Evolutionary conservation across 2,888 invertebrate genomes (phyloP).

Genomic region (Platynereis dumerilii): DNA sequence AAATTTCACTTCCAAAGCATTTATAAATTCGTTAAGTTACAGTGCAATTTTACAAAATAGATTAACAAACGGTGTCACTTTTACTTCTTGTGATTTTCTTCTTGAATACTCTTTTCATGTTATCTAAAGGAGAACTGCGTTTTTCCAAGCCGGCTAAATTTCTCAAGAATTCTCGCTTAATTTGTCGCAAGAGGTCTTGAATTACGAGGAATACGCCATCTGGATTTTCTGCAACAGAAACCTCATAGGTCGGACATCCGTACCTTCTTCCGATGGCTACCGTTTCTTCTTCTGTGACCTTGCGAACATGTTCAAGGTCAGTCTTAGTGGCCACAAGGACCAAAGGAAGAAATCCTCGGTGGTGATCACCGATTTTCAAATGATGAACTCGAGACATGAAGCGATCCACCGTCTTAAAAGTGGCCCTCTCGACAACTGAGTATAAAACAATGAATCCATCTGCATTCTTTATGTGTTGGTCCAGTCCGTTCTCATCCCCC

Average conservation of each 20-base stretch:
- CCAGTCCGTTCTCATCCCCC: conserved; percentile 43
- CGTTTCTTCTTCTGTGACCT: conserved; percentile 48
- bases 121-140: conserved; percentile 44
- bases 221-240: conserved; percentile 53
- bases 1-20: too few relatives aligned
- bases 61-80: conserved; percentile 45
- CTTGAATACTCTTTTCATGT: conserved; percentile 56
- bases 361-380: conserved; percentile 2
- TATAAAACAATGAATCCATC: conserved; percentile 88
- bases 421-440: conserved; percentile 83
- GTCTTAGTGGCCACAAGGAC: conserved; percentile 54
- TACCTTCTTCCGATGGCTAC: conserved; percentile 42
- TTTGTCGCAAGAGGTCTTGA: conserved; percentile 50
- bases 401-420: conserved; percentile 63
- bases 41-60: too few relatives aligned
- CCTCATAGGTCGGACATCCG: conserved; percentile 52
- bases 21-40: too few relatives aligned
- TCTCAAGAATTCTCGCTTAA: conserved; percentile 51
- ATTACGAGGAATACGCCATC: conserved; percentile 51
- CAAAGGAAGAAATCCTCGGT: conserved; percentile 40
- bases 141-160: conserved; percentile 37
- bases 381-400: conserved; percentile 79
- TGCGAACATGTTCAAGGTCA: conserved; percentile 48
- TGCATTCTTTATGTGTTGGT: conserved; percentile 77
- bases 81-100: conserved; percentile 53